phyloP scores from a whole-genome alignment of 2,888 invertebrate species.

The Melipona bicolor region DNA sequence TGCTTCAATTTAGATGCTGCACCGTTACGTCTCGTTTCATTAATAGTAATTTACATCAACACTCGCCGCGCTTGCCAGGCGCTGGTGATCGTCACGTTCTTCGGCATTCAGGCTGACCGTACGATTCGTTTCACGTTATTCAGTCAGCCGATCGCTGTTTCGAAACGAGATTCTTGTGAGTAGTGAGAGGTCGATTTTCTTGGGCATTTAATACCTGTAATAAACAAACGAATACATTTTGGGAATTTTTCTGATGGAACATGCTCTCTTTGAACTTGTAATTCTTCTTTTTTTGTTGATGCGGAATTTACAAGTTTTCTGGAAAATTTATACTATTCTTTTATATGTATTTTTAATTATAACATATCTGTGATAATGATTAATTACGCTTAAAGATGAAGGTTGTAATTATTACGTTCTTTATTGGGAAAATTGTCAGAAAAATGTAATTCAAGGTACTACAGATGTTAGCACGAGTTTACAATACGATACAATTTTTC shows the following conservation, averaged over 20 bases:
- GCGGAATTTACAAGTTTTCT: background rate
- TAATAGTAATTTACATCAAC: constrained; percentile 54
- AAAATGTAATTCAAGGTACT: no score
- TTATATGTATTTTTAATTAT: no score
- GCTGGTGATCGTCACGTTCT: background rate
- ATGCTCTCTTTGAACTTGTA: background rate
- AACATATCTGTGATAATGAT: no score
- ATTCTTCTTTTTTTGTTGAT: background rate
- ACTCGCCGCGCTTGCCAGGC: constrained; percentile 30
- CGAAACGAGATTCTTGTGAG: background rate
- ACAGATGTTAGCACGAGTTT: no score
- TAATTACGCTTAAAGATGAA: no score
- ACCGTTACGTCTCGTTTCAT: constrained; percentile 54
- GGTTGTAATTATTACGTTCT: no score
- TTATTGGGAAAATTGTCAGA: no score
- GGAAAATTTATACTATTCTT: no score
- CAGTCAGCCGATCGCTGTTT: background rate
- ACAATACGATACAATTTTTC: no score
- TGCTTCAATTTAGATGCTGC: constrained; percentile 51
- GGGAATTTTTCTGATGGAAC: background rate
- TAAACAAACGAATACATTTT: background rate
- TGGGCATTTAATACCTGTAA: background rate
- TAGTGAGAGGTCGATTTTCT: background rate
- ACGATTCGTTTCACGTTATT: background rate
- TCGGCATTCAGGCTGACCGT: background rate